Base-by-base conservation (phyloP, 2,888 invertebrate genomes). In the Apotomis turbidana region DNA sequence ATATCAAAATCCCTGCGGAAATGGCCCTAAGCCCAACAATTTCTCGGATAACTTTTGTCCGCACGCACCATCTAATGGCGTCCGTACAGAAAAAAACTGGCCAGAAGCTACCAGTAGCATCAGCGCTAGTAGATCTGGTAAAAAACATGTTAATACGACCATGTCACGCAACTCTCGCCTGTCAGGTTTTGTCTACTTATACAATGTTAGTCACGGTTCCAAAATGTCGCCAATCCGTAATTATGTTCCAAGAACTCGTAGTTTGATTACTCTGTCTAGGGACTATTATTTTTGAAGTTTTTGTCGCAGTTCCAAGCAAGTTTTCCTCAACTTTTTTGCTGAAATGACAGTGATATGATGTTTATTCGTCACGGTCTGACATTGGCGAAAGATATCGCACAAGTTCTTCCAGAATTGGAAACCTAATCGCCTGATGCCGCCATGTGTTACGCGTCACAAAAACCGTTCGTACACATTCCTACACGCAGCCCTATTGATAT, bases 401-500 rank as follows among this genome's bases (percentile, higher is more conserved):
- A 55, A 55, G 49, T 49, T 52, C n/a, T n/a, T 54, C 66, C 55
- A 8, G 9, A 57, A 15, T 41, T 27, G 66, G 55, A 66, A 66
- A 57, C 46, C 27, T 66, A 66, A 66, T 44, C 38, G n/a, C 41
- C 51, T 15, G 41, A 46, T 38, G 68, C 27, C 70, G 52, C 70
- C 62, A 55, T 69, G 70, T 70, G 63, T 59, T 55, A 71, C 51
- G 52, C 36, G 52, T 38, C 63, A 70, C 57, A 71, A 68, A 71
- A 75, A 71, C 70, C 58, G 73, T 70, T 75, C 64, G 57, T 63
- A 74, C 67, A 57, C 71, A 69, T 74, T 73, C 72, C 73, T 67
- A 76, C 74, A 73, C 74, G 61, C 41, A 41, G 51, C 63, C 74
- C 75, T 72, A 76, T 76, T 78, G 78, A 78, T 76, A 78, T 76